Conservation (phyloP, 2,797 vertebrate genomes). For the Macropus fuliginosus region DNA sequence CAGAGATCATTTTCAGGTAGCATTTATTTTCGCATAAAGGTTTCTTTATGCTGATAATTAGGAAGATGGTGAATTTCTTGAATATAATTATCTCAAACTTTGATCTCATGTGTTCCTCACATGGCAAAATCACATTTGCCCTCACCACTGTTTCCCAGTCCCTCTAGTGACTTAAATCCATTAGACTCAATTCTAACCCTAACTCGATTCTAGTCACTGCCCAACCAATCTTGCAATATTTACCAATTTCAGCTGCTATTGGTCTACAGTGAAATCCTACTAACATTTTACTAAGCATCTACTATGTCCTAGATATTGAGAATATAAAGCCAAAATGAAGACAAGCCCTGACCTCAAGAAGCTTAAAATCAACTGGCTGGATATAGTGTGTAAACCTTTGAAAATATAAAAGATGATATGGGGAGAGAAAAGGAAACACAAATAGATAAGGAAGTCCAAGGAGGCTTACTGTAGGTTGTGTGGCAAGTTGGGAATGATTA, state of each 20-base stretch:
- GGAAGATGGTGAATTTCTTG: constrained; percentile 21
- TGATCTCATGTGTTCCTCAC: constrained; percentile 47
- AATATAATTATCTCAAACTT: neutral
- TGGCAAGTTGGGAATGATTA: neutral
- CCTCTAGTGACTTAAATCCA: neutral
- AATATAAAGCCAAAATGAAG: neutral
- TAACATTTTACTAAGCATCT: neutral
- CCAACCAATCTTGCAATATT: neutral
- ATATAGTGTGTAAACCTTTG: neutral
- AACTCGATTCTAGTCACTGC: neutral
- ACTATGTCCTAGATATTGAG: neutral
- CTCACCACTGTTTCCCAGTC: neutral
- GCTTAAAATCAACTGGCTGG: neutral
- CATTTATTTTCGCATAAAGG: constrained; percentile 35
- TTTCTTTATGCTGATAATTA: constrained; percentile 29
- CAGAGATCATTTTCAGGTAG: neutral
- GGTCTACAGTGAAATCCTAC: neutral
- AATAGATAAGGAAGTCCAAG: neutral
- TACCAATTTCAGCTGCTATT: neutral
- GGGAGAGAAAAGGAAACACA: neutral
- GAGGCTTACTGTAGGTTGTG: neutral
- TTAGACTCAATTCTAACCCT: neutral
- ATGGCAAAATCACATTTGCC: neutral
- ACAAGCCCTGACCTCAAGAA: neutral
- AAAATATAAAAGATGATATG: neutral